Base-by-base conservation (phyloP, 23 tunicate species). In the Ascidia mentula region DNA sequence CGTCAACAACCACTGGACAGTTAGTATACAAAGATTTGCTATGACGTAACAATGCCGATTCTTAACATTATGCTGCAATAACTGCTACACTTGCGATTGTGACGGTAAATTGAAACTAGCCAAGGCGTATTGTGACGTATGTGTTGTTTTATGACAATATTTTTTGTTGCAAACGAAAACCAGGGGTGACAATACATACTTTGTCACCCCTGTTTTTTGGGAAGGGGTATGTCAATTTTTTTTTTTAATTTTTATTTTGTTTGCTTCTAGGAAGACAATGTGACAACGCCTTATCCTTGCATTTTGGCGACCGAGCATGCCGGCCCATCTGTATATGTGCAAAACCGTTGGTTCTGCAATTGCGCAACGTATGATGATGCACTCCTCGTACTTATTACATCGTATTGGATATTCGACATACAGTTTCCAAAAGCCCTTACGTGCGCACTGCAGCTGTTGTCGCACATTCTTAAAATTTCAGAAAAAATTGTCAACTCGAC, bases 301-400 rank as follows among this genome's bases (percentile, higher is more conserved):
- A 71, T 71, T 6, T 35, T 71, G 74, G 74, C 74, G 13, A 71
- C 74, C 32, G 34, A 71, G 13, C 34, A 71, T 71, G 74, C 65
- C 65, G 65, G 24, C 65, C 13, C 74, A 20, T 9, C 74, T 33
- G 74, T 7, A 7, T 71, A 71, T 18, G 34, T 71, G 37, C 38
- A 71, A 71, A 71, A 18, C 18, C 37, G 74, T 71, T 71, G 74
- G 74, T 31, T 71, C 6, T 71, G 74, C 74, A 71, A 71, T 71
- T 71, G 74, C 39, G 6, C 74, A 71, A 71, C 74, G 38, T 35
- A 3, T 33, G 74, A 31, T 6, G 74, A 71, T 7, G 74, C 74
- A 28, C 9, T 71, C 6, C 34, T 71, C 13, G 38, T 71, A 18
- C 13, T 71, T 18, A 35, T 71, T 6, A 71, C 74, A 18, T 71